phyloP scores from a whole-genome alignment of 2,797 vertebrate genomes.

The Pelobates cultripes region DNA sequence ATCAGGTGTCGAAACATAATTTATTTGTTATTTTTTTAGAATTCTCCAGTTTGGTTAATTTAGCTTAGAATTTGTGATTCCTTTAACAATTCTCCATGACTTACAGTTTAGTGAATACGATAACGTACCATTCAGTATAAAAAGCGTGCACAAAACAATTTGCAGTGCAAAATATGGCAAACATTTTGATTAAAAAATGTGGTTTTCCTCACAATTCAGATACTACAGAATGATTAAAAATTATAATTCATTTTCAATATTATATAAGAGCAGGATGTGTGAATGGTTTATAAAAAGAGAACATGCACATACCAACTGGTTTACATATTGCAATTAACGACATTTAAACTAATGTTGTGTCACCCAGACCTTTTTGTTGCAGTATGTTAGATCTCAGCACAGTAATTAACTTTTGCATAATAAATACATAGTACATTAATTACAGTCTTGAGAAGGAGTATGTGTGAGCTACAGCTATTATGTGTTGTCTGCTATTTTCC shows the following conservation, averaged over 20 bases:
- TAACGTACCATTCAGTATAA: too few relatives aligned
- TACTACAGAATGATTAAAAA: too few relatives aligned
- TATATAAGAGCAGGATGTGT: conserved; percentile 30
- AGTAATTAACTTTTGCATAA: conserved; percentile 56
- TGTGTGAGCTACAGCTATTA: conserved; percentile 44
- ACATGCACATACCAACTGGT: conserved; percentile 27
- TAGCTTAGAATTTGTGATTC: too few relatives aligned
- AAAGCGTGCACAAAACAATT: too few relatives aligned
- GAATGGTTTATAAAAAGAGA: conserved; percentile 17
- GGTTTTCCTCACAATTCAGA: too few relatives aligned
- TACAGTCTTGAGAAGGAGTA: conserved; percentile 40
- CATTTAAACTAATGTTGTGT: conserved; percentile 56
- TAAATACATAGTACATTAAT: conserved; percentile 55
- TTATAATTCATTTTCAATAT: background rate
- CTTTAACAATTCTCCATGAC: too few relatives aligned
- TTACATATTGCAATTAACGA: conserved; percentile 52
- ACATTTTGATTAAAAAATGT: too few relatives aligned
- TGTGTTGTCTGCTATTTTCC: conserved; percentile 31
- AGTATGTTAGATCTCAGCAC: conserved; percentile 48
- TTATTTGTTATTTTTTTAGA: too few relatives aligned
- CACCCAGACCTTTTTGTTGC: conserved; percentile 54
- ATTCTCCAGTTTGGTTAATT: too few relatives aligned
- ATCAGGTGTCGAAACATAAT: too few relatives aligned
- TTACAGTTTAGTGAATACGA: too few relatives aligned
- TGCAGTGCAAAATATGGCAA: too few relatives aligned